Conservation (phyloP, 64 coral and sea anemone genomes). For the Catalaphyllia jardinei region DNA sequence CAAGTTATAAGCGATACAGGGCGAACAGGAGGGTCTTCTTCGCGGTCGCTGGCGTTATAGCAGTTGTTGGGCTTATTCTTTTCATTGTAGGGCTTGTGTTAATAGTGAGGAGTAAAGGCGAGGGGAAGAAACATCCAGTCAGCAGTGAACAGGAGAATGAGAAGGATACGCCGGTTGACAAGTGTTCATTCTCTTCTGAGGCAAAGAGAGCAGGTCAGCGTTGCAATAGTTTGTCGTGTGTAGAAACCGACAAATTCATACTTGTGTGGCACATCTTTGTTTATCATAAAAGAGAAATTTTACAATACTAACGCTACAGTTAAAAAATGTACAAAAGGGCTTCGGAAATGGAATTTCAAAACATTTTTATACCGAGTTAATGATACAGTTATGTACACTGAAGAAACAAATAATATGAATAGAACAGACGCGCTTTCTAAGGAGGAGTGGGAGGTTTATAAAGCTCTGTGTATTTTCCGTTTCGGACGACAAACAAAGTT, state of each 20-base stretch:
- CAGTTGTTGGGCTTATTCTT: neutral
- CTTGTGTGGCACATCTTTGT: too few species aligned
- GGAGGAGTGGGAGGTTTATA: too few species aligned
- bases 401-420: too few species aligned
- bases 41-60: neutral
- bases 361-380: too few species aligned
- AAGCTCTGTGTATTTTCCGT: too few species aligned
- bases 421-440: too few species aligned
- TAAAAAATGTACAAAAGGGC: too few species aligned
- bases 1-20: neutral
- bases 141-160: neutral
- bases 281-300: too few species aligned
- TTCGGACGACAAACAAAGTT: too few species aligned
- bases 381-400: too few species aligned
- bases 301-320: too few species aligned
- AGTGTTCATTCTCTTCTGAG: slow-evolving; percentile 23
- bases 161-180: neutral
- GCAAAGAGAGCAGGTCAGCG: slow-evolving; percentile 18
- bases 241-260: neutral
- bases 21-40: neutral
- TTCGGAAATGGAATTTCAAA: too few species aligned
- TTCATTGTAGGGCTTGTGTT: neutral
- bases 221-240: neutral
- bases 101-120: neutral
- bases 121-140: neutral